phyloP scores from a whole-genome alignment of 2,113 vertebrate species.

The Oryzias woworae region DNA sequence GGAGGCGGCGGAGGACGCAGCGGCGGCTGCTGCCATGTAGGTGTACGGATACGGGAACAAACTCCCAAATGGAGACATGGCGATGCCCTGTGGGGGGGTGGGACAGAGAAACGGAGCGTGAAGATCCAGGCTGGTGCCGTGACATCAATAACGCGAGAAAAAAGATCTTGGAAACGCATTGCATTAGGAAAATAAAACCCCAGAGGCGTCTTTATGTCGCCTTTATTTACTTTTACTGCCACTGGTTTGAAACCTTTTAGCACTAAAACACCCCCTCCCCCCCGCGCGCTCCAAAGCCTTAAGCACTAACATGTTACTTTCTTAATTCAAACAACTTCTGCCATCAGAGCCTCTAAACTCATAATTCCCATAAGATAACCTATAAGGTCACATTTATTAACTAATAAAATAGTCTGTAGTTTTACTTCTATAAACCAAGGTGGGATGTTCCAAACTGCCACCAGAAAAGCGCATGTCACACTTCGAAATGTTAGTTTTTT shows the following conservation, averaged over 20 bases:
- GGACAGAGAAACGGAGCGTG: conserved; percentile 15
- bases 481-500: conserved; percentile 1
- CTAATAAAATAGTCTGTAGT: conserved; percentile 20
- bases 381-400: conserved; percentile 13
- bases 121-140: conserved; percentile 1
- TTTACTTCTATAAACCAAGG: conserved; percentile 12
- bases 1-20: conserved; percentile 85
- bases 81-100: conserved; percentile 82
- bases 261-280: no score
- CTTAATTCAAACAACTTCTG: conserved; percentile 33
- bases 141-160: background rate
- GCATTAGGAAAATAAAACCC: no score
- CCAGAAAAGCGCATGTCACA: conserved; percentile 22
- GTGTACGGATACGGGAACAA: conserved; percentile 96
- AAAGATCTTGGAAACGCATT: no score
- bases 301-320: conserved; percentile 6
- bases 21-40: conserved; percentile 92
- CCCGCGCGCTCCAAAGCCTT: conserved; percentile 4
- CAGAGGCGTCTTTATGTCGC: no score
- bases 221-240: conserved; percentile 5
- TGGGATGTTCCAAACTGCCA: conserved; percentile 15
- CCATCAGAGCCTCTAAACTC: background rate
- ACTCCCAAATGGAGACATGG: conserved; percentile 94
- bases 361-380: conserved; percentile 17
- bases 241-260: conserved; percentile 6